Base-by-base conservation (phyloP, 2,888 invertebrate species). In the Argyra leucocephala region DNA sequence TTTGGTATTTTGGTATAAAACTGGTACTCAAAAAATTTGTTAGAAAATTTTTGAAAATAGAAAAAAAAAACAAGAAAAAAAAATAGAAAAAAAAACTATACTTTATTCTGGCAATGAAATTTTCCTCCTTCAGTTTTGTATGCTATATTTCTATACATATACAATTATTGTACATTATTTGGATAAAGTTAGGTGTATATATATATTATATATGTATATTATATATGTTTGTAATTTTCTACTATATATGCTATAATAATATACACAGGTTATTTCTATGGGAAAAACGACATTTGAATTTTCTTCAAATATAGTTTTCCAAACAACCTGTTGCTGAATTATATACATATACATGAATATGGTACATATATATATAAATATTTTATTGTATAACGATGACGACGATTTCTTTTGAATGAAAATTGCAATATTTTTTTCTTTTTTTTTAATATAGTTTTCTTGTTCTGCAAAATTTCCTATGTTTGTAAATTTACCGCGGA, bases 271-370 rank as follows among this genome's bases (percentile, higher is more conserved):
- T 31, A 31, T 31, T 3, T 48, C 15, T 48, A 48, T 48, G n/a
- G 48, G 48, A n/a, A 48, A 31, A 48, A 48, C 18, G 18, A 48
- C 48, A 48, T 48, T 48, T 48, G 48, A 58, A 22, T 22, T 22
- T 62, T 37, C 62, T 37, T 36, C 9, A n/a, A 22, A 22, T 37
- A 7, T 37, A n/a, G 62, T 21, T 58, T 62, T 65, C 62, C 24
- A 65, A 22, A 6, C 26, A 65, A 22, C 18, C 26, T n/a, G 58
- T 65, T 65, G 48, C 48, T 48, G 2, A 37, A 15, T 9, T 37
- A 37, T 10, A 37, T 2, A 48, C 5, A 48, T 12, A 12, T 31
- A 31, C 31, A 31, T 48, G n/a, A 18, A 48, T 48, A 12, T 10
- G 31, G 12, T n/a, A n/a, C n/a, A 31, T 10, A 5, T 31, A 31